Conservation (phyloP, 2,888 invertebrate species). For the Phragmatobia fuliginosa region DNA sequence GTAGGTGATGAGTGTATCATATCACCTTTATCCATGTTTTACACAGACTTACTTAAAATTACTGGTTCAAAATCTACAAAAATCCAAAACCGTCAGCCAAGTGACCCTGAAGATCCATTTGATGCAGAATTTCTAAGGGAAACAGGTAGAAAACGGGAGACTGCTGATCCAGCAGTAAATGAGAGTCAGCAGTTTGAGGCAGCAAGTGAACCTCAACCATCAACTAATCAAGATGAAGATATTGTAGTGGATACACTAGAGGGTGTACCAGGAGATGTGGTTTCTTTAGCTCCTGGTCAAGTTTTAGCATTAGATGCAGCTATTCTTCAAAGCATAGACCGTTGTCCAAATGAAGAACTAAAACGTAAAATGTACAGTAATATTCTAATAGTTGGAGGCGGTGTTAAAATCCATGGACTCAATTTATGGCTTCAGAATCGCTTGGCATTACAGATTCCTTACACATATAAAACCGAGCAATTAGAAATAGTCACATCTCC, state of each 20-base stretch:
- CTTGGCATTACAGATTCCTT: constrained; percentile 93
- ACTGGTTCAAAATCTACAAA: constrained; percentile 92
- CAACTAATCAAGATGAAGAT: constrained; percentile 88
- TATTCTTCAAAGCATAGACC: constrained; percentile 95
- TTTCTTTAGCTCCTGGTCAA: constrained; percentile 91
- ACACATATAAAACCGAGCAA: constrained; percentile 92
- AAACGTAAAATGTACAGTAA: constrained; percentile 98
- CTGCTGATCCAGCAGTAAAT: constrained; percentile 74
- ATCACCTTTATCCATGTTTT: constrained; percentile 95
- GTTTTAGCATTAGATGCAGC: constrained; percentile 96
- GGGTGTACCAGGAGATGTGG: constrained; percentile 87
- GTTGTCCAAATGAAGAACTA: constrained; percentile 94
- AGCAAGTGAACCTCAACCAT: constrained; percentile 81
- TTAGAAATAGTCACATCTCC: constrained; percentile 96
- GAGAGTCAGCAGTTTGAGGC: constrained; percentile 83
- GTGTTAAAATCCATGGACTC: constrained; percentile 94
- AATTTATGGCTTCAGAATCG: constrained; percentile 96
- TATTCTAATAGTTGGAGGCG: constrained; percentile 96
- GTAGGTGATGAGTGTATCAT: constrained; percentile 97
- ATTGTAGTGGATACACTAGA: constrained; percentile 90
- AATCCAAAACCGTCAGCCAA: constrained; percentile 90
- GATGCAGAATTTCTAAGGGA: constrained; percentile 97
- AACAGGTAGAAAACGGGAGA: constrained; percentile 89
- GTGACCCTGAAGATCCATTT: constrained; percentile 96
- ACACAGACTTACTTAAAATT: constrained; percentile 94